Percentiles rank a stretch among this genome's conserved stretches.
Evolutionary conservation across 1,140 invertebrate genomes (phyloP).

Genomic region (Reticulitermes speratus): DNA sequence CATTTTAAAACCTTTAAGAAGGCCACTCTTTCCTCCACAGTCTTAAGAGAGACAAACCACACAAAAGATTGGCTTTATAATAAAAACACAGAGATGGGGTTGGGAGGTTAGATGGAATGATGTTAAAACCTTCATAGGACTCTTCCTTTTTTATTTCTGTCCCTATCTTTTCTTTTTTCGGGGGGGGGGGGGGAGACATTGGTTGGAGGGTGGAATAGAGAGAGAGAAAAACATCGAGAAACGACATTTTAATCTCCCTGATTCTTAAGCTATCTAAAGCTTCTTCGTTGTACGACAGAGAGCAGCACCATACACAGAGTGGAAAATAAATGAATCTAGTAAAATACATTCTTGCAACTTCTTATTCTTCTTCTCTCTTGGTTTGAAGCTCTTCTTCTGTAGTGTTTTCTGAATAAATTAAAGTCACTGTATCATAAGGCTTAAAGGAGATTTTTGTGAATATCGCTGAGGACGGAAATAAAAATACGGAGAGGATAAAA

Average conservation of each 20-base stretch:
- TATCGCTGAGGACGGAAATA: not conserved
- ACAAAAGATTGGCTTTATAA: slow-evolving; percentile 27
- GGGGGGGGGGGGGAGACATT: not conserved
- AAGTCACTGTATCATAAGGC: slow-evolving; percentile 22
- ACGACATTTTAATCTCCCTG: slow-evolving; percentile 31
- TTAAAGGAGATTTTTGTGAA: slow-evolving; percentile 19
- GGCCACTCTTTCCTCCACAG: slow-evolving; percentile 27
- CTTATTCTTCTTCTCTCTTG: not conserved
- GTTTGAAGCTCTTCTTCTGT: not conserved
- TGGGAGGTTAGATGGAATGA: not conserved
- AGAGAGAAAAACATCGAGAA: not conserved
- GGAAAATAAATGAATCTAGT: slow-evolving; percentile 32
- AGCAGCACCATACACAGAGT: slow-evolving; percentile 4
- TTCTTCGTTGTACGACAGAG: not conserved
- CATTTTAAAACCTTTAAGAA: slow-evolving; percentile 27
- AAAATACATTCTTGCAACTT: slow-evolving; percentile 24
- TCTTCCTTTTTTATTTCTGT: slow-evolving; percentile 13
- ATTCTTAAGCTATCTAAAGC: slow-evolving; percentile 31
- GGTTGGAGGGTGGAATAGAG: not conserved
- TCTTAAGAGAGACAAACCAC: slow-evolving; percentile 23
- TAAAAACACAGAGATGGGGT: not conserved
- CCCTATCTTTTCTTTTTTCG: not conserved
- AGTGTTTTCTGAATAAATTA: slow-evolving; percentile 29
- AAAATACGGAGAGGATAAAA: slow-evolving; percentile 22
- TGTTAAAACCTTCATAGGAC: slow-evolving; percentile 12